phyloP scores from a whole-genome alignment of 2,797 vertebrate species.

The Dallia pectoralis region DNA sequence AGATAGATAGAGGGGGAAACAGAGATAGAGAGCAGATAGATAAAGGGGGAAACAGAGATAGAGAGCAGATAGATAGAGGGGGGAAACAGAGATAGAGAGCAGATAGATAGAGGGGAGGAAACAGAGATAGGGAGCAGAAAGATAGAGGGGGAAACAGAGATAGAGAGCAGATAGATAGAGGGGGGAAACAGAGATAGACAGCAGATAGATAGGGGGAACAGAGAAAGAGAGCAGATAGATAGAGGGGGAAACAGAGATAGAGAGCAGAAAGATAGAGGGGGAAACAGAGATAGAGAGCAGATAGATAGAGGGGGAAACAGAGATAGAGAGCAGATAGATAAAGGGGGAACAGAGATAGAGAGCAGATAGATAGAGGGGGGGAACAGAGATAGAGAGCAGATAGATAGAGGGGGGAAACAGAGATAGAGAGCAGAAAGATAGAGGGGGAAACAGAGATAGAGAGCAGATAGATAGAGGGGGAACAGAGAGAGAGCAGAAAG shows the following conservation, averaged over 20 bases:
- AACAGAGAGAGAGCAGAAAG: background rate
- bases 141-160: background rate
- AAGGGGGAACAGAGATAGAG: background rate
- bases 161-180: background rate
- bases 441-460: background rate
- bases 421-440: background rate
- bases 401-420: background rate
- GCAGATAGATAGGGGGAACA: too few relatives aligned
- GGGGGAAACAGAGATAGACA: too few relatives aligned
- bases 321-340: background rate
- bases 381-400: background rate
- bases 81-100: too few relatives aligned
- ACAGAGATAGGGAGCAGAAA: background rate
- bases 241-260: background rate
- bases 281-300: background rate
- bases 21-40: background rate
- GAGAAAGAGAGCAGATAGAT: background rate
- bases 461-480: background rate
- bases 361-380: too few relatives aligned
- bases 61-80: background rate
- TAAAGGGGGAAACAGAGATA: background rate
- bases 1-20: too few relatives aligned
- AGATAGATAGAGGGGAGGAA: background rate
- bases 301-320: background rate
- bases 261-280: background rate